These are phyloP conservation scores for Corythornis madagascariensis DNA, from an alignment of 2,113 vertebrate species.

Conservation along the genomic window DNA sequence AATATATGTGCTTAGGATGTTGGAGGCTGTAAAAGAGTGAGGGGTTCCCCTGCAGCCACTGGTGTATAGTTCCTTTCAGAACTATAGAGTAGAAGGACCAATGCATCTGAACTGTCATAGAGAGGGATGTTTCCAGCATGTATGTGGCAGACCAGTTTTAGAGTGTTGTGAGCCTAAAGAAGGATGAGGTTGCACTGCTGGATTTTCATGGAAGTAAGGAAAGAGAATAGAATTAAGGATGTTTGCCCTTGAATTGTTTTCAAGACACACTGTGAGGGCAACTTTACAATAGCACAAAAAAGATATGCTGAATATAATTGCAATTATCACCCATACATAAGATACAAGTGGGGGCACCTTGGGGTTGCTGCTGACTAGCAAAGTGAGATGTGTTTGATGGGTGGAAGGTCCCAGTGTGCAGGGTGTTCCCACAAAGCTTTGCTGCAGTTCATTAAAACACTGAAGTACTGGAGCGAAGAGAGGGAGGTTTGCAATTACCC, in stretches of 20 bases:
- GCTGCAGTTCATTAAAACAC: background rate
- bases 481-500: background rate
- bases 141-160: background rate
- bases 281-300: background rate
- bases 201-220: background rate
- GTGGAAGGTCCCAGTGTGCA: background rate
- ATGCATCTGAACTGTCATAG: background rate
- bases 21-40: background rate
- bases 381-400: fast-evolving
- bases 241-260: background rate
- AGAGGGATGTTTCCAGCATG: background rate
- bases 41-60: fast-evolving
- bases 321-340: fast-evolving
- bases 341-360: background rate
- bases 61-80: background rate
- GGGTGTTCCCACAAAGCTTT: background rate
- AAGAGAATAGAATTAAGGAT: background rate
- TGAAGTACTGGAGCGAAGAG: background rate
- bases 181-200: background rate
- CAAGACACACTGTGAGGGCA: background rate
- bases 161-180: background rate
- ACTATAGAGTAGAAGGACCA: background rate
- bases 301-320: background rate
- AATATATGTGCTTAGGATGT: fast-evolving
- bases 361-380: background rate